Evolutionary conservation across 2,888 invertebrate genomes (phyloP).

Genomic region (Drosophila hamatofila): DNA sequence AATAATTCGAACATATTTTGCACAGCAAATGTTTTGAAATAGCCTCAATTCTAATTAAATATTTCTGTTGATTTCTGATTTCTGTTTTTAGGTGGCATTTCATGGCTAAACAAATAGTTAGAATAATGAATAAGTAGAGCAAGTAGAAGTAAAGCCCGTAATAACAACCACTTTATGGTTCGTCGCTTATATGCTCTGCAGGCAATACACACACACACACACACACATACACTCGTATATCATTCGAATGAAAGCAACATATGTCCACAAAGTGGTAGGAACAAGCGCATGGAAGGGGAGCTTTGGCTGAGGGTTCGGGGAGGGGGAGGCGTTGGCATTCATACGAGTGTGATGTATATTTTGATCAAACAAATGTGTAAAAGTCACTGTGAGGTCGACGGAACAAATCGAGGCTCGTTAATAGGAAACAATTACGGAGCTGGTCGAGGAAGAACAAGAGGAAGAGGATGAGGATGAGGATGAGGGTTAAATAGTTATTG

Average conservation of each 20-base stretch:
- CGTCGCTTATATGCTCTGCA: conserved; percentile 33
- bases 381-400: conserved; percentile 57
- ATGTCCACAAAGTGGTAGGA: conserved; percentile 80
- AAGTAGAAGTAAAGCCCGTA: conserved; percentile 7
- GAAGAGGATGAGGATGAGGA: conserved; percentile 10
- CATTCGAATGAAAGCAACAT: conserved; percentile 69
- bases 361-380: conserved; percentile 62
- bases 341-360: conserved; percentile 55
- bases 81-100: neutral
- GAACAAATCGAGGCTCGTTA: conserved; percentile 76
- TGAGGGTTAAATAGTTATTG: conserved; percentile 56
- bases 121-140: conserved; percentile 24
- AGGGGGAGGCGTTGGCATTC: conserved; percentile 13
- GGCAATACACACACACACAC: conserved; percentile 11
- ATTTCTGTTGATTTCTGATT: conserved; percentile 7
- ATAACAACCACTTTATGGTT: conserved; percentile 53
- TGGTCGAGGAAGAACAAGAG: conserved; percentile 10
- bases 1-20: conserved; percentile 1
- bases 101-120: conserved; percentile 16
- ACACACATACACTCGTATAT: conserved; percentile 41
- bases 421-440: conserved; percentile 72
- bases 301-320: neutral
- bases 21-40: neutral
- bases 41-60: neutral
- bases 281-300: conserved; percentile 10